These are phyloP conservation scores for Oncorhynchus masou DNA, from an alignment of 2,113 vertebrate species.

Conservation along the genomic window DNA sequence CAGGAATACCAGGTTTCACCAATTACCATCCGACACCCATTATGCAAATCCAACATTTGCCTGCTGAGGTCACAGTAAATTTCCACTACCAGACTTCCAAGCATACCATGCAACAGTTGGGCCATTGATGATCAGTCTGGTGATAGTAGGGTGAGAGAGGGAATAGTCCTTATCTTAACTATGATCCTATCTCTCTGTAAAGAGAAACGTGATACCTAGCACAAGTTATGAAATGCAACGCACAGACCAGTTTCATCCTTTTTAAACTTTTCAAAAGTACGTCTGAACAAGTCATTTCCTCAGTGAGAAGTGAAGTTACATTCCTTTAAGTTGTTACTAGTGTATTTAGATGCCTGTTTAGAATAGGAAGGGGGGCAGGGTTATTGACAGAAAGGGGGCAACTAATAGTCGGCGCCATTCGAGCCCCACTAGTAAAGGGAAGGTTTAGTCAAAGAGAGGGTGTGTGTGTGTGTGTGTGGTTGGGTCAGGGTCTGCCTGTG, in stretches of 20 bases:
- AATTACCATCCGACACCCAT: slow-evolving; percentile 18
- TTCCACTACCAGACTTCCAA: not conserved
- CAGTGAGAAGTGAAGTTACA: not conserved
- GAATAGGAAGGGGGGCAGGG: slow-evolving; percentile 22
- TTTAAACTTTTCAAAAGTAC: too few relatives aligned
- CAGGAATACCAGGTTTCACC: slow-evolving; percentile 10
- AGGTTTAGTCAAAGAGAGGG: not conserved
- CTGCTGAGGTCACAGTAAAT: slow-evolving; percentile 19
- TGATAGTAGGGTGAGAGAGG: not conserved
- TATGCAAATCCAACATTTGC: slow-evolving; percentile 36
- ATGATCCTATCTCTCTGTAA: too few relatives aligned
- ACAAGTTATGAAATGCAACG: too few relatives aligned
- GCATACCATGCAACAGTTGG: not conserved
- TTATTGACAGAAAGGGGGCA: slow-evolving; percentile 28
- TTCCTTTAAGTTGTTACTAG: not conserved
- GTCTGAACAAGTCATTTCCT: too few relatives aligned
- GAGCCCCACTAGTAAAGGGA: not conserved
- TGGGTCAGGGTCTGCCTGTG: slow-evolving; percentile 13
- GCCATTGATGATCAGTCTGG: not conserved
- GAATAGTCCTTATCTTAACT: not conserved
- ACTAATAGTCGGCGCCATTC: not conserved
- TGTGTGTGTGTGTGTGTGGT: slow-evolving; percentile 1
- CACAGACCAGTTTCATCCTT: too few relatives aligned
- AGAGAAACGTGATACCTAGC: too few relatives aligned
- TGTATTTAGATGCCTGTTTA: not conserved